Conservation (phyloP, 2,797 vertebrate species). For the Geotrypetes seraphini region DNA sequence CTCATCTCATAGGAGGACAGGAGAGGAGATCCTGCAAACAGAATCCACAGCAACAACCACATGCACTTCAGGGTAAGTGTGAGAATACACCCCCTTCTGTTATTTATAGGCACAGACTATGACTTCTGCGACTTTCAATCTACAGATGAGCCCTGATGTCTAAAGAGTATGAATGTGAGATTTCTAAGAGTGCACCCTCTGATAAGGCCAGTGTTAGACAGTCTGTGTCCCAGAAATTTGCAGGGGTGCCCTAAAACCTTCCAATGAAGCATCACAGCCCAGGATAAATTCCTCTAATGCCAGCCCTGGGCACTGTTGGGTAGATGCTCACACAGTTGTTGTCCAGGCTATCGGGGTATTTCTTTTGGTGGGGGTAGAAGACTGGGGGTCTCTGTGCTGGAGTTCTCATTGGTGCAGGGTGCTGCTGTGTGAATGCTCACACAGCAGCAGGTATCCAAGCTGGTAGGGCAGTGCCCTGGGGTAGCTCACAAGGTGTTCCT, state of each 20-base stretch:
- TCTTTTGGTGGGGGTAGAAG: not conserved
- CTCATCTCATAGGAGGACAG: conserved; percentile 80
- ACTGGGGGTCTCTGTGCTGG: no score
- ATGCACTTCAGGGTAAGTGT: conserved; percentile 94
- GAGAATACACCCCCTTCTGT: conserved; percentile 20
- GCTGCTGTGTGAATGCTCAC: no score
- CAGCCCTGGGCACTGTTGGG: conserved; percentile 21
- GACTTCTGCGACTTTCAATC: conserved; percentile 41
- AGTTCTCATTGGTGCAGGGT: no score
- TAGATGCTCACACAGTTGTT: conserved; percentile 3
- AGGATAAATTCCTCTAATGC: no score
- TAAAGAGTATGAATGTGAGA: no score
- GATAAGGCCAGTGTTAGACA: not conserved
- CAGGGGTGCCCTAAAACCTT: no score
- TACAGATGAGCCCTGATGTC: conserved; percentile 29
- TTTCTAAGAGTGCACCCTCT: no score
- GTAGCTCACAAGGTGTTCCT: no score
- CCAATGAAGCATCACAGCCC: no score
- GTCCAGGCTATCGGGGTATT: not conserved
- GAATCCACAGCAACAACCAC: conserved; percentile 82
- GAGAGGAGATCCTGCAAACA: conserved; percentile 91
- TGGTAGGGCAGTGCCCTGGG: no score
- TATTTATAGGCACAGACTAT: conserved; percentile 35
- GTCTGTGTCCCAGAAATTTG: no score
- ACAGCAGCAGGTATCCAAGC: no score